These are phyloP conservation scores for Trematomus loennbergii DNA, from an alignment of 2,113 vertebrate genomes.

Conservation along the genomic window DNA sequence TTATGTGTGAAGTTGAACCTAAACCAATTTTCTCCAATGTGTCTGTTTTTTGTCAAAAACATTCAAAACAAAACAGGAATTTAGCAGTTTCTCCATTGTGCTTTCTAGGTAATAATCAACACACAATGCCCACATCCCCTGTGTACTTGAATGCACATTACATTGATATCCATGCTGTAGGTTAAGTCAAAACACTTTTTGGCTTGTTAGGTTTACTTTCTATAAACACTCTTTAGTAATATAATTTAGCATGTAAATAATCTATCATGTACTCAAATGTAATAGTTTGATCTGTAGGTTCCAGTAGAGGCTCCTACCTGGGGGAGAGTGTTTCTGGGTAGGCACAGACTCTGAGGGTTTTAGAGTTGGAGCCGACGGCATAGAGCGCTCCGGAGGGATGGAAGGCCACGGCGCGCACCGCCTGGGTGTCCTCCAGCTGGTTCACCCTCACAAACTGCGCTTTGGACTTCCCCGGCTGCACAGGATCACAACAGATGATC, in stretches of 20 bases:
- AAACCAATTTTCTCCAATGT: background rate
- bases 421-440: slow-evolving; percentile 96
- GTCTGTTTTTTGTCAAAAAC: background rate
- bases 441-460: slow-evolving; percentile 91
- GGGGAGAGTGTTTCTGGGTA: slow-evolving; percentile 89
- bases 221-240: background rate
- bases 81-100: background rate
- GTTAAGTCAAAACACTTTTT: background rate
- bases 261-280: background rate
- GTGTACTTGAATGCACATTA: background rate
- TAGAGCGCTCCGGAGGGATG: slow-evolving; percentile 95
- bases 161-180: background rate
- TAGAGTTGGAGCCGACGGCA: slow-evolving; percentile 97
- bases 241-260: background rate
- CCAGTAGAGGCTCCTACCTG: slow-evolving; percentile 79
- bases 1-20: background rate
- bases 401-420: slow-evolving; percentile 96
- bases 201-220: background rate
- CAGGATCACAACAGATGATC: background rate
- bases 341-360: slow-evolving; percentile 95
- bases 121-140: background rate
- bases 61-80: background rate
- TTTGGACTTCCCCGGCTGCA: slow-evolving; percentile 88
- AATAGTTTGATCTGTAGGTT: background rate
- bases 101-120: background rate